Percentiles rank a stretch among this genome's conserved stretches.
phyloP scores from a whole-genome alignment of 2,113 vertebrate species.

The Myrmecophaga tridactyla region DNA sequence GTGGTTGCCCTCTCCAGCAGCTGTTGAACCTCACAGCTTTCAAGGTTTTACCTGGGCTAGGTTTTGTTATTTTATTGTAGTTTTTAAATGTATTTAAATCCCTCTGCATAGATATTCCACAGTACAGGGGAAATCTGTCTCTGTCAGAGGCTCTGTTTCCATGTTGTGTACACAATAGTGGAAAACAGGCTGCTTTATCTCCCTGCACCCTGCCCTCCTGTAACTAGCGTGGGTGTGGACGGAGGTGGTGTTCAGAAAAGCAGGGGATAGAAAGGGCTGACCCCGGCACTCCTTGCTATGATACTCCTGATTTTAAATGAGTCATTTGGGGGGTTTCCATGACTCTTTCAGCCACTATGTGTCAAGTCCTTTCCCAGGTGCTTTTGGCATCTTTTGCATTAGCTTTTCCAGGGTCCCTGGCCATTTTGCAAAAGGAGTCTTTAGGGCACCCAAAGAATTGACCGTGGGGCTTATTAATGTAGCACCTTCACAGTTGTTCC shows the following conservation, averaged over 20 bases:
- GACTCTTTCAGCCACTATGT: not conserved
- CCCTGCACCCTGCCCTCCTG: not conserved
- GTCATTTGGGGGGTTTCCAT: not conserved
- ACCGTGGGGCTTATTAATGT: not conserved
- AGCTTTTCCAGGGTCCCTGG: not conserved
- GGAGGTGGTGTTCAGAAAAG: not conserved
- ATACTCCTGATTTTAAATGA: not conserved
- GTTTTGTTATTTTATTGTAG: slow-evolving; percentile 14
- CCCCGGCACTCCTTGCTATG: not conserved
- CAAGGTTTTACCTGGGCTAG: not conserved
- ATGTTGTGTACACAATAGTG: too few relatives aligned
- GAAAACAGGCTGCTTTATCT: not conserved
- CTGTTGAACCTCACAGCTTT: slow-evolving; percentile 34
- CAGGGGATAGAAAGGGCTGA: not conserved
- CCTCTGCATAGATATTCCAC: not conserved
- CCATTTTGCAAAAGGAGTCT: not conserved
- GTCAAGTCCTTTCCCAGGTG: not conserved
- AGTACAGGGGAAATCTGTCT: not conserved
- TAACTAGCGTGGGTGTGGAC: fast-evolving
- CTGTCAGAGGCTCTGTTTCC: not conserved
- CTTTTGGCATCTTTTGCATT: not conserved
- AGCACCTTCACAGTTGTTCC: not conserved
- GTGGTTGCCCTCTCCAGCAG: not conserved
- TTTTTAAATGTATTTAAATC: slow-evolving; percentile 5
- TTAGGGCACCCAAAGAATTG: not conserved